Conservation (phyloP, 2,113 vertebrate species). For the Plestiodon gilberti region DNA sequence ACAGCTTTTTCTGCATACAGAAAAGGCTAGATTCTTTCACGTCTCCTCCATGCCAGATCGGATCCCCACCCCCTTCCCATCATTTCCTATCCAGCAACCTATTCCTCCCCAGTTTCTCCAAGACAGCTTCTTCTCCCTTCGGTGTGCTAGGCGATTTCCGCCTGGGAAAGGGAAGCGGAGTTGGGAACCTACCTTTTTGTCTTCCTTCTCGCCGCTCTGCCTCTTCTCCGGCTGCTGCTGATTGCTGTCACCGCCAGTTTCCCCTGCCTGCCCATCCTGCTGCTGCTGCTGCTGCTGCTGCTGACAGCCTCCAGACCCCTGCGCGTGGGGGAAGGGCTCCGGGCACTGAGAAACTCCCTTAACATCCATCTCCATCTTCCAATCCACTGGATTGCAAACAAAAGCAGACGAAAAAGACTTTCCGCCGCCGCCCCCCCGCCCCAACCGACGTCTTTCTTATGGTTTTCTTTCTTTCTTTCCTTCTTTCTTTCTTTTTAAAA, state of each 20-base stretch:
- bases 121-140: not conserved
- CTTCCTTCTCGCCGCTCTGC: constrained; percentile 74
- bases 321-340: constrained; percentile 82
- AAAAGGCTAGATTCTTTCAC: constrained; percentile 24
- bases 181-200: constrained; percentile 81
- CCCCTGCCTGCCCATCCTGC: constrained; percentile 77
- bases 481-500: not conserved
- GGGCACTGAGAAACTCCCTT: constrained; percentile 82
- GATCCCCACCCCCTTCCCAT: not conserved
- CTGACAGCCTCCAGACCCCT: constrained; percentile 80
- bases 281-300: constrained; percentile 74
- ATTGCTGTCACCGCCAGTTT: constrained; percentile 72
- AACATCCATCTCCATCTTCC: constrained; percentile 89
- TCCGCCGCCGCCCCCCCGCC: constrained; percentile 53
- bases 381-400: constrained; percentile 78
- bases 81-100: not conserved
- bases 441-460: not conserved
- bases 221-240: constrained; percentile 59
- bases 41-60: constrained; percentile 29
- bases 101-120: not conserved
- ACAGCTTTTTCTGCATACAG: not conserved
- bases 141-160: not conserved
- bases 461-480: not conserved
- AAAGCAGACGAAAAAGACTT: constrained; percentile 73
- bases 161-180: not conserved